Percentiles rank a stretch among this genome's conserved stretches.
Evolutionary conservation across 2,888 invertebrate genomes (phyloP).

Genomic region (Lydus trimaculatus): DNA sequence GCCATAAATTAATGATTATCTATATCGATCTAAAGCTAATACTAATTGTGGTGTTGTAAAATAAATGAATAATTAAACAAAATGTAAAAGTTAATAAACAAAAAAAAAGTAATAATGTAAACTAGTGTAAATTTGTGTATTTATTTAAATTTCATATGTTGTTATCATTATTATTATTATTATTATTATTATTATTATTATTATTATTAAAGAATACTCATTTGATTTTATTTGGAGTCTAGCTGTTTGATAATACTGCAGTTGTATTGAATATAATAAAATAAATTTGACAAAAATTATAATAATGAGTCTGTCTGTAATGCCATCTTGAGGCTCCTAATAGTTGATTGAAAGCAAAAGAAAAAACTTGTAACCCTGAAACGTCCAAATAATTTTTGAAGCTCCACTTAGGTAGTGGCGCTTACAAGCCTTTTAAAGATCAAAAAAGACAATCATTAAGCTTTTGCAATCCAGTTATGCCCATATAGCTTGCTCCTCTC

Average conservation of each 20-base stretch:
- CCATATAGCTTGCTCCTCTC: no score
- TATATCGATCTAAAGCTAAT: background rate
- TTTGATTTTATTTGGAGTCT: slow-evolving; percentile 58
- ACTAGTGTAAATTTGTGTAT: slow-evolving; percentile 57
- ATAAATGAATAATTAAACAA: background rate
- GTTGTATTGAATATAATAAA: slow-evolving; percentile 57
- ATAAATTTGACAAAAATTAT: slow-evolving; percentile 42
- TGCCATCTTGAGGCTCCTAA: no score
- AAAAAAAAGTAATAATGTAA: slow-evolving; percentile 37
- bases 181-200: slow-evolving; percentile 5
- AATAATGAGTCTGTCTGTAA: background rate
- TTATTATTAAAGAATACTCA: slow-evolving; percentile 26
- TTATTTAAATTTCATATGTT: slow-evolving; percentile 55
- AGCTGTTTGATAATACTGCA: slow-evolving; percentile 59
- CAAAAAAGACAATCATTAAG: no score
- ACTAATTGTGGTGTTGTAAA: background rate
- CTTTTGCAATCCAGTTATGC: no score
- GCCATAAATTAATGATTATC: slow-evolving; percentile 17
- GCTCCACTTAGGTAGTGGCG: no score
- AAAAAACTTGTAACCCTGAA: no score
- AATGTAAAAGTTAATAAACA: background rate
- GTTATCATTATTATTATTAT: slow-evolving; percentile 37
- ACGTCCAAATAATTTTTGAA: no score
- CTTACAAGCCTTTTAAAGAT: no score
- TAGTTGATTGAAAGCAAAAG: no score